These are phyloP conservation scores for Acanthopleura granulata DNA, from an alignment of 2,888 invertebrate genomes.

Conservation along the genomic window DNA sequence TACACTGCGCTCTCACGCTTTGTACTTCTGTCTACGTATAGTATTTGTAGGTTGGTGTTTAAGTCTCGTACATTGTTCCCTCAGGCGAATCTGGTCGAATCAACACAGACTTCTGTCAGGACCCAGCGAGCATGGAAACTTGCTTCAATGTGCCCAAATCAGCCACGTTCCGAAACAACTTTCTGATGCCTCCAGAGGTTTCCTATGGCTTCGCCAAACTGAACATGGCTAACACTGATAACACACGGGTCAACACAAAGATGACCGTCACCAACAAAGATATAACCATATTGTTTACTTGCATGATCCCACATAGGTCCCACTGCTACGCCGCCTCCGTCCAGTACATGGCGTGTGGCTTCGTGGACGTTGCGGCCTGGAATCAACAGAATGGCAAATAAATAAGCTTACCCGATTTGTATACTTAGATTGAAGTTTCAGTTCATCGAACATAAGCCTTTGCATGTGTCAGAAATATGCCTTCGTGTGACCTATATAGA, in stretches of 20 bases:
- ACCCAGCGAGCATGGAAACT: not conserved
- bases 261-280: not conserved
- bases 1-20: no score
- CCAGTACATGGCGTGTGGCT: not conserved
- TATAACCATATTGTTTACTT: not conserved
- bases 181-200: not conserved
- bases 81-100: not conserved
- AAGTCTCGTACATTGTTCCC: not conserved
- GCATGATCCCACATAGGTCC: not conserved
- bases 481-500: no score
- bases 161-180: not conserved
- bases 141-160: not conserved
- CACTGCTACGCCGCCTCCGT: slow-evolving; percentile 4
- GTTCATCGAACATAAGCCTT: no score
- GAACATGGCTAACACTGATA: not conserved
- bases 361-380: not conserved
- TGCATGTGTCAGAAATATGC: no score
- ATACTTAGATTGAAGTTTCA: no score
- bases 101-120: not conserved
- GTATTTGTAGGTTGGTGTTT: no score
- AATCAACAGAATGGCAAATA: not conserved
- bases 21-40: no score
- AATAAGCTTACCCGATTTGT: no score
- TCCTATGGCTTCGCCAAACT: not conserved
- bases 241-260: not conserved